Conservation (phyloP, 2,888 invertebrate species). For the Lumbricus terrestris region DNA sequence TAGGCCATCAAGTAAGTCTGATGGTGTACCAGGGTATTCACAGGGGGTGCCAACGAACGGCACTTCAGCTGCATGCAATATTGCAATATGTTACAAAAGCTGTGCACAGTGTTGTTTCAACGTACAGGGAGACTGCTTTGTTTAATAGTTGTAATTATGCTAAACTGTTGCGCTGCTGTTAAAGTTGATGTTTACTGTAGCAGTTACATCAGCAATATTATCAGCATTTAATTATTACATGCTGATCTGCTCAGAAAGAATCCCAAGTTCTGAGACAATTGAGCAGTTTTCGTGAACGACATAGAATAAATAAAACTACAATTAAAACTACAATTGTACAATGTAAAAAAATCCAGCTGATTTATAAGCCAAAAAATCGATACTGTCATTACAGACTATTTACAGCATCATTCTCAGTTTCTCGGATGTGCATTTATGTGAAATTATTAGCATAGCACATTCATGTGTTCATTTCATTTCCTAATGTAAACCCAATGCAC, state of each 20-base stretch:
- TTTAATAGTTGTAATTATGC: neutral
- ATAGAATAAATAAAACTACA: too few relatives aligned
- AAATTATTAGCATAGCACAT: neutral
- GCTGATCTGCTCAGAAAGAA: neutral
- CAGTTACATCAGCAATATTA: neutral
- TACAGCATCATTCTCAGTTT: neutral
- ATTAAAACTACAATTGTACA: neutral
- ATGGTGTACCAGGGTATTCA: neutral
- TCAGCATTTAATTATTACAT: neutral
- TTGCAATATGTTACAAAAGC: neutral
- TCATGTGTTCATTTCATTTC: neutral
- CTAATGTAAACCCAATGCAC: neutral
- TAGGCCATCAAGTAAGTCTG: neutral
- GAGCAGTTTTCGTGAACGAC: too few relatives aligned
- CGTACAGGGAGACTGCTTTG: neutral
- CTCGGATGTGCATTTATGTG: neutral
- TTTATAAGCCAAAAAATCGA: neutral
- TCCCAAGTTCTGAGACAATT: too few relatives aligned
- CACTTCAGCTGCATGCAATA: neutral
- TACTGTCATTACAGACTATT: conserved; percentile 3
- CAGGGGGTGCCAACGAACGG: neutral
- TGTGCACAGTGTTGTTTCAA: neutral
- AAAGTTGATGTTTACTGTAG: neutral
- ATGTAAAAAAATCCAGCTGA: neutral
- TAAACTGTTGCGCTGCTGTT: neutral